Base-by-base conservation (phyloP, 2,797 vertebrate species). In the Urophycis tenuis region DNA sequence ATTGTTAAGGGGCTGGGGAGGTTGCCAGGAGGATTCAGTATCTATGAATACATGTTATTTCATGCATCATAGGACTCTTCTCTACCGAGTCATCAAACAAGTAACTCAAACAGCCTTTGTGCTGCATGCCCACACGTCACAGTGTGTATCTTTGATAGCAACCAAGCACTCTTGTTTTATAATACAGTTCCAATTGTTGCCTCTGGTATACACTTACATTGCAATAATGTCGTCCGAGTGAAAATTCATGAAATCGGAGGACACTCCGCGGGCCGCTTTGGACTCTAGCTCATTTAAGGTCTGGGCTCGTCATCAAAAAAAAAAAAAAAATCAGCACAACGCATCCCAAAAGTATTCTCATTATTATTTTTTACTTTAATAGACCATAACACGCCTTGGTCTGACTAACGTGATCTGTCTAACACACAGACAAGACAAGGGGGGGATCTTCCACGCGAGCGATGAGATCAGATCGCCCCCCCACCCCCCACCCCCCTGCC, bases 231-330 rank as follows among this genome's bases (percentile, higher is more conserved):
- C 81, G 22, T 79, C 75, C 74, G 77, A 79, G 75, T 77, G 76
- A 81, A 77, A 75, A 76, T 77, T 79, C 74, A 45, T 70, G 11
- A 9, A 72, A 89, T 84, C 81, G 84, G 79, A 83, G 75, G 80
- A 71, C 80, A 79, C 77, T 83, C 77, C 74, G 39, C 74, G 45
- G 78, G 80, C 81, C 80, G 78, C 77, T 53, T 53, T 75, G 31
- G 45, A n/a, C 80, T 64, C 22, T 34, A 19, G 74, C 74, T 77
- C 53, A 88, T 84, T 81, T 82, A 78, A 76, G 85, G 85, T 80
- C 72, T 77, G 71, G 83, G 78, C 77, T 78, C 80, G 79, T 80
- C 75, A 74, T 78, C 60, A 22, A 12, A 41, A 41, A 41, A 14
- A 12, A 41, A 49, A 22, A 12, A 41, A 41, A 41, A 14, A 12